These are phyloP conservation scores for Thamnophis elegans DNA, from an alignment of 2,797 vertebrate species.

Conservation along the genomic window DNA sequence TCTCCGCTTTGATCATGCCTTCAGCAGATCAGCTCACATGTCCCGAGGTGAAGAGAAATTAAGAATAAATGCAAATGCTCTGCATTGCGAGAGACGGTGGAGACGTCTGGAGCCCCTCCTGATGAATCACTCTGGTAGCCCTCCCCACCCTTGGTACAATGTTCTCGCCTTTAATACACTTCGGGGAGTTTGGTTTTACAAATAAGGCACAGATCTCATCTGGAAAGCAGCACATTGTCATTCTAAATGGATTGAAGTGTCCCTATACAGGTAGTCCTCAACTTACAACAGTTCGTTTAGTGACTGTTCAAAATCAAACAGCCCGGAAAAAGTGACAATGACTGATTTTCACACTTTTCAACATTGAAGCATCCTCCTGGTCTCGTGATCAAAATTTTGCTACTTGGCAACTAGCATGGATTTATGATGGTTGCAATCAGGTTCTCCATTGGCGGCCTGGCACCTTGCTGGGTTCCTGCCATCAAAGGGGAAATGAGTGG, in stretches of 20 bases:
- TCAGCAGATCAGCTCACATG: constrained; percentile 66
- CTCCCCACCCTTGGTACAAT: constrained; percentile 36
- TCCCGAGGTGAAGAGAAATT: constrained; percentile 65
- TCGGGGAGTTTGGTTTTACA: constrained; percentile 61
- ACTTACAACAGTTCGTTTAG: too few relatives aligned
- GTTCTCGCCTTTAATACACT: constrained; percentile 66
- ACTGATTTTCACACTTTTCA: too few relatives aligned
- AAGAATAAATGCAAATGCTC: constrained; percentile 64
- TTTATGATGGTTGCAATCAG: too few relatives aligned
- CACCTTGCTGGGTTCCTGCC: too few relatives aligned
- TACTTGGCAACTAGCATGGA: too few relatives aligned
- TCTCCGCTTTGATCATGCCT: constrained; percentile 65
- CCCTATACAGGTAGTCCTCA: too few relatives aligned
- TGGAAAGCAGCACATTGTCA: constrained; percentile 53
- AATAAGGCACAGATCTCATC: constrained; percentile 65
- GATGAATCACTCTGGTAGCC: constrained; percentile 39
- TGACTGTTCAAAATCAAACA: too few relatives aligned
- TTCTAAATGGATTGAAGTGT: not conserved
- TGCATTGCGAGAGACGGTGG: constrained; percentile 57
- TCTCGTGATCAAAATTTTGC: too few relatives aligned
- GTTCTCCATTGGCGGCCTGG: too few relatives aligned
- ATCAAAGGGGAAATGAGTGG: too few relatives aligned
- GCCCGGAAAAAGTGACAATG: too few relatives aligned
- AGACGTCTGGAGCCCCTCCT: constrained; percentile 64
- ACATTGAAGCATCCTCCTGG: too few relatives aligned